Evolutionary conservation across 2,797 vertebrate species (phyloP).

Genomic region (Sorex maritimensis): DNA sequence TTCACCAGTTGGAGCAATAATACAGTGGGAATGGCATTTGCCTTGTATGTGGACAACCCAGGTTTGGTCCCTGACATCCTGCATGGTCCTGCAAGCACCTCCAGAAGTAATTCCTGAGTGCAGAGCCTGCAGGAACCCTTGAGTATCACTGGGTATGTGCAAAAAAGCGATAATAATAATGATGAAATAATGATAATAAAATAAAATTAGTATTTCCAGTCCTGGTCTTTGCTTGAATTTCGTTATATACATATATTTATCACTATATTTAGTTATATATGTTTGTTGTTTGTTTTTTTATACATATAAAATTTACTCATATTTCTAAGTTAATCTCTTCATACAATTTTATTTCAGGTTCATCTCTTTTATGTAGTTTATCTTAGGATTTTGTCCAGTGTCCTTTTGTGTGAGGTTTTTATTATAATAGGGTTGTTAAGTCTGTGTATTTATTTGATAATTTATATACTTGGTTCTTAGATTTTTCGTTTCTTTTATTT

Average conservation of each 20-base stretch:
- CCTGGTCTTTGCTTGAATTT: slow-evolving; percentile 18
- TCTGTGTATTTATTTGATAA: slow-evolving; percentile 33
- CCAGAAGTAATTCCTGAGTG: too few relatives aligned
- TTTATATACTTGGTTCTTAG: neutral
- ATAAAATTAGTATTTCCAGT: neutral
- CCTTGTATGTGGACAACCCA: too few relatives aligned
- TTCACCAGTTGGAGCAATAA: too few relatives aligned
- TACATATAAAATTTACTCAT: neutral
- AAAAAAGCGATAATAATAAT: too few relatives aligned
- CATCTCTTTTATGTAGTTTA: neutral
- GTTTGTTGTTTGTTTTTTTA: neutral
- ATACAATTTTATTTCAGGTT: slow-evolving; percentile 38
- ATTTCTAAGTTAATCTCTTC: slow-evolving; percentile 5
- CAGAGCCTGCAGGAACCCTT: too few relatives aligned
- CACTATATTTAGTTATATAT: too few relatives aligned
- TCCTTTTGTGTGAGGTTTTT: neutral
- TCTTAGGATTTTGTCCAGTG: slow-evolving; percentile 15
- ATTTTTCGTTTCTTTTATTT: slow-evolving; percentile 14
- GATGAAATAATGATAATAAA: too few relatives aligned
- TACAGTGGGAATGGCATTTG: too few relatives aligned
- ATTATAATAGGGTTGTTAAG: neutral
- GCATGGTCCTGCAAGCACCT: too few relatives aligned
- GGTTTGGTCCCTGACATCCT: too few relatives aligned
- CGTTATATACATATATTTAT: neutral
- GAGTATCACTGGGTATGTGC: too few relatives aligned